A percentile compares a stretch with the other conserved stretches of the same genome.
Evolutionary conservation across 1,140 invertebrate species (phyloP).

Genomic region (Achroia grisella): DNA sequence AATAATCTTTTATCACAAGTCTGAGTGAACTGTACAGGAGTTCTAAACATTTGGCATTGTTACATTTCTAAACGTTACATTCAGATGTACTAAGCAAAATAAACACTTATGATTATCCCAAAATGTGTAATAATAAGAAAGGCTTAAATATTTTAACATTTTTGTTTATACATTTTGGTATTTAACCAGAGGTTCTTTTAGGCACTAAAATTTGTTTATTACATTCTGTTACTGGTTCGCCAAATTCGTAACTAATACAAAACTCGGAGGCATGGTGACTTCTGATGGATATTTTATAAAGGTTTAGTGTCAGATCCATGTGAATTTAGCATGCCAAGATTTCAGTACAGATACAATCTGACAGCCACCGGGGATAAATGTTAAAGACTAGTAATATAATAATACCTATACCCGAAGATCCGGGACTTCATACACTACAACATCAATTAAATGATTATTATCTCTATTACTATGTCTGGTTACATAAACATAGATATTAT

Average conservation of each 20-base stretch:
- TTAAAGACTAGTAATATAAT: slow-evolving; percentile 39
- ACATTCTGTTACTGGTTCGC: slow-evolving; percentile 23
- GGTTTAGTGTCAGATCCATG: slow-evolving; percentile 16
- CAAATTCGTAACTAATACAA: slow-evolving; percentile 26
- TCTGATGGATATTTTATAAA: slow-evolving; percentile 2
- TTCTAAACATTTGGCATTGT: slow-evolving; percentile 61
- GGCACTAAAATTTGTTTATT: slow-evolving; percentile 38
- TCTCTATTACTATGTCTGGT: slow-evolving; percentile 45
- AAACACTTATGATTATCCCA: slow-evolving; percentile 49
- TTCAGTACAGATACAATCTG: background rate
- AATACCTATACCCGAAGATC: slow-evolving; percentile 43
- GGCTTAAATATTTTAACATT: slow-evolving; percentile 39
- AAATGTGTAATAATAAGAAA: slow-evolving; percentile 53
- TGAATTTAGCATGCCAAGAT: background rate
- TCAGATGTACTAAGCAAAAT: slow-evolving; percentile 41
- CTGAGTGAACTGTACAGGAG: slow-evolving; percentile 34
- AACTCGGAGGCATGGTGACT: slow-evolving; percentile 1
- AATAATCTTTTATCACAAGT: slow-evolving; percentile 34
- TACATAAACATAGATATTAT: slow-evolving; percentile 41
- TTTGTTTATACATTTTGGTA: slow-evolving; percentile 25
- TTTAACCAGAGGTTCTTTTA: slow-evolving; percentile 62
- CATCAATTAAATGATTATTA: slow-evolving; percentile 50
- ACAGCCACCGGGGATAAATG: slow-evolving; percentile 21
- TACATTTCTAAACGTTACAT: slow-evolving; percentile 29
- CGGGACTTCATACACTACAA: slow-evolving; percentile 48